Base-by-base conservation (phyloP, 1,140 invertebrate genomes). In the Drosophila sulfurigaster region DNA sequence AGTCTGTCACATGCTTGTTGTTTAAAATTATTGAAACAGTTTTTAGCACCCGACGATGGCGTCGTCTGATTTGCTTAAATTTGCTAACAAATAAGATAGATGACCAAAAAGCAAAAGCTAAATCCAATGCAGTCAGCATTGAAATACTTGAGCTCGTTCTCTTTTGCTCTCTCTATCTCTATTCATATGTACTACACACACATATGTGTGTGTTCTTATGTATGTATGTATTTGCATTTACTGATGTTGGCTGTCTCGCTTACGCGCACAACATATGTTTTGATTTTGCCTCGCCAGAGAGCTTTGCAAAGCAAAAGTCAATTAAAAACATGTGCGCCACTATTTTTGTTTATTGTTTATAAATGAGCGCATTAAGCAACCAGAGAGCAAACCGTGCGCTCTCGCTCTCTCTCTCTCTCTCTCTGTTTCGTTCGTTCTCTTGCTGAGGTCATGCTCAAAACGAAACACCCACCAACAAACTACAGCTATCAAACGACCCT, bases 301-400 rank as follows among this genome's bases (percentile, higher is more conserved):
- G 72, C 76, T 52, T 71, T 62, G 45, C 59, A 73, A 68, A 74
- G 62, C 38, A 71, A 88, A 78, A 76, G 68, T 69, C 85, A 88
- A 88, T 89, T 88, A 85, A 89, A 89, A 88, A 88, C 85, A 88
- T 88, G 85, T 88, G 85, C 81, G 68, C 78, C 85, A 89, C 82
- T 88, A 88, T 89, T 87, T 85, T 88, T 88, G 85, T 88, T 88
- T 88, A 88, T 88, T 88, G 85, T 88, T 88, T 88, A 88, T 89
- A 88, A 89, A 89, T 89, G 85, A 88, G 85, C 74, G 81, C 82
- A 81, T 51, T 32, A 48, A 56, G 57, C 68, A 45, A 35, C 10
- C 43, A 35, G 25, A 8, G 5, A 20, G 41, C 4, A 6, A 11
- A n/a, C 41, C n/a, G 10, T 10, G 38, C 41, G 41, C 41, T 45